Base-by-base conservation (phyloP, 64 coral and sea anemone species). In the Stichodactyla helianthus region DNA sequence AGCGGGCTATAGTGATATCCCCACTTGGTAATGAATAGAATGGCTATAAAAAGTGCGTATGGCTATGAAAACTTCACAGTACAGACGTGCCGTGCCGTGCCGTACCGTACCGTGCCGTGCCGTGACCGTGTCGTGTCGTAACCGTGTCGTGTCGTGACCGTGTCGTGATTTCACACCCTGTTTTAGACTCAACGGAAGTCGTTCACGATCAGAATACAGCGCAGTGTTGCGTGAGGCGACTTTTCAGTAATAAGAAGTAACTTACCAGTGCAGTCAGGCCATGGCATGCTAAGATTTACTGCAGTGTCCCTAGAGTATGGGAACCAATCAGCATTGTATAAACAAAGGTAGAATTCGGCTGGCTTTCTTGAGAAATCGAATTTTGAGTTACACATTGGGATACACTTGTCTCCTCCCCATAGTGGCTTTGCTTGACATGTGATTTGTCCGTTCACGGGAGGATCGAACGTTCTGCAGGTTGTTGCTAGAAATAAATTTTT, bases 181-280 rank as follows among this genome's bases (percentile, higher is more conserved):
- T 44, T 44, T 44, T 44, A 44, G 35, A 44, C 35, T 44, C 35
- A 44, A 44, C 35, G 35, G 35, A 44, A 44, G 35, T 44, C 35
- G 35, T 44, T 44, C 35, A 44, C 35, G 35, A 44, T 44, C 35
- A 57, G 55, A 57, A 57, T 57, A 57, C 55, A 57, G 35, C 14
- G 55, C 14, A 57, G 55, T 57, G 9, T 57, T 9, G 14, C 8
- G 14, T 57, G 55, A 14, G 55, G 55, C 8, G 14, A 57, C 55
- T 11, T 57, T 57, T 57, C n/a, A n/a, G n/a, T n/a, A n/a, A n/a
- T 44, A 44, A 0, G 6, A 11, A 58, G 14, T 58, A 70, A 74
- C 80, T 27, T 87, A 94, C 93, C 88, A 87, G 93, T 94, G 54
- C 93, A 94, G 22, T 94, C 93, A 6, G 93, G 93, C 93, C 93